These are phyloP conservation scores for Pangasianodon hypophthalmus DNA, from an alignment of 2,113 vertebrate species.

Conservation along the genomic window DNA sequence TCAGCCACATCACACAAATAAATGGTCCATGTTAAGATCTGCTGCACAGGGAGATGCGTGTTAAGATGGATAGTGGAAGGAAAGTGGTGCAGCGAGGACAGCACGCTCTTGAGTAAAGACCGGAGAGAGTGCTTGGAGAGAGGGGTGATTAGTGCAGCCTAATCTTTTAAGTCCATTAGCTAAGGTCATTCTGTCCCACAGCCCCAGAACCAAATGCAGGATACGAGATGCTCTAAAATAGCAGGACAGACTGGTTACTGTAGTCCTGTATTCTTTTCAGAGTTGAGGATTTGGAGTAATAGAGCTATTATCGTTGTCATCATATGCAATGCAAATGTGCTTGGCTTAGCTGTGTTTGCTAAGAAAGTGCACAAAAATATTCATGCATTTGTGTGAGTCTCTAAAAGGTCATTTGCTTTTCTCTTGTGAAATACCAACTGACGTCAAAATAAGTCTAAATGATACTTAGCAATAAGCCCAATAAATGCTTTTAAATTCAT, in stretches of 20 bases:
- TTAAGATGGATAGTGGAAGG: slow-evolving; percentile 19
- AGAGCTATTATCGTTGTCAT: not conserved
- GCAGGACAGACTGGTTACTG: not conserved
- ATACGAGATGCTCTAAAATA: not conserved
- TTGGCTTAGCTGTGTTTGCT: not conserved
- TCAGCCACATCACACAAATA: slow-evolving; percentile 13
- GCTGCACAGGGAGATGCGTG: not conserved
- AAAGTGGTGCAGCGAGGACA: slow-evolving; percentile 54
- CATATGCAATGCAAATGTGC: not conserved
- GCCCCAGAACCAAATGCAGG: slow-evolving; percentile 12
- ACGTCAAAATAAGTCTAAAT: not conserved
- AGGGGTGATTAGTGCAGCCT: slow-evolving; percentile 64
- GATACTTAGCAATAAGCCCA: not conserved
- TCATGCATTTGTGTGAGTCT: not conserved
- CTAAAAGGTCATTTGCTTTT: slow-evolving; percentile 8
- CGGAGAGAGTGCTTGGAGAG: slow-evolving; percentile 54
- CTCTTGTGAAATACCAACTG: slow-evolving; percentile 1
- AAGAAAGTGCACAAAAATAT: not conserved
- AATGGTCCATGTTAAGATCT: slow-evolving; percentile 16
- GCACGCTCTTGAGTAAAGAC: slow-evolving; percentile 51
- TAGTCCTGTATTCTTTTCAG: not conserved
- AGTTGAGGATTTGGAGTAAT: not conserved
- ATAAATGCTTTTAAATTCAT: slow-evolving; percentile 1
- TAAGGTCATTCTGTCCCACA: slow-evolving; percentile 71
- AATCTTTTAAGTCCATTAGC: slow-evolving; percentile 76